phyloP scores from a whole-genome alignment of 2,888 invertebrate species.

The Lissonota sp. region DNA sequence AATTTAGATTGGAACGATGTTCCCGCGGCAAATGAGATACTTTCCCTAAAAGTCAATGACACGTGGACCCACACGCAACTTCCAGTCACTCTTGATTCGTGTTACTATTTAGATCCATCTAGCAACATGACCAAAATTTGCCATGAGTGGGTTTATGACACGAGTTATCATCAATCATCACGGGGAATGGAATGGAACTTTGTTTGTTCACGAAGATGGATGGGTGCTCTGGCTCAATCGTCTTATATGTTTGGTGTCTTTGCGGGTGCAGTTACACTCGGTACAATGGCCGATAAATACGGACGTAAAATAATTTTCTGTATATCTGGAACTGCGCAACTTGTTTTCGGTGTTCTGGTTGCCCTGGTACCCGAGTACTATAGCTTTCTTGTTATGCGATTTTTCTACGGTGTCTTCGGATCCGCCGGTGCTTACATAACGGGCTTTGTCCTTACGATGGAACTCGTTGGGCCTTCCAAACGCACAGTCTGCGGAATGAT shows the following conservation, averaged over 20 bases:
- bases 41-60: slow-evolving; percentile 16
- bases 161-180: slow-evolving; percentile 89
- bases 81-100: slow-evolving; percentile 84
- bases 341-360: slow-evolving; percentile 87
- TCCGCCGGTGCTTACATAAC: slow-evolving; percentile 90
- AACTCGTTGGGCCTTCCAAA: slow-evolving; percentile 92
- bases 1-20: slow-evolving; percentile 59
- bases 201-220: slow-evolving; percentile 92
- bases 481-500: slow-evolving; percentile 92
- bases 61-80: slow-evolving; percentile 21
- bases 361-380: slow-evolving; percentile 92
- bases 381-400: slow-evolving; percentile 88
- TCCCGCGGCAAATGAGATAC: slow-evolving; percentile 28
- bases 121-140: slow-evolving; percentile 83
- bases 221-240: slow-evolving; percentile 92
- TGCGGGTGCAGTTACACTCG: slow-evolving; percentile 90
- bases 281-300: slow-evolving; percentile 91
- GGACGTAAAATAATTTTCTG: slow-evolving; percentile 93
- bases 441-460: slow-evolving; percentile 91
- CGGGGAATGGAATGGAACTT: slow-evolving; percentile 93
- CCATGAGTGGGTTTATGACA: slow-evolving; percentile 89
- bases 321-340: slow-evolving; percentile 90
- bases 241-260: slow-evolving; percentile 94
- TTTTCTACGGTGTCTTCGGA: slow-evolving; percentile 92
- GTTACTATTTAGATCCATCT: slow-evolving; percentile 83